Evolutionary conservation across 2,888 invertebrate genomes (phyloP).

Genomic region (Eilema caniola): DNA sequence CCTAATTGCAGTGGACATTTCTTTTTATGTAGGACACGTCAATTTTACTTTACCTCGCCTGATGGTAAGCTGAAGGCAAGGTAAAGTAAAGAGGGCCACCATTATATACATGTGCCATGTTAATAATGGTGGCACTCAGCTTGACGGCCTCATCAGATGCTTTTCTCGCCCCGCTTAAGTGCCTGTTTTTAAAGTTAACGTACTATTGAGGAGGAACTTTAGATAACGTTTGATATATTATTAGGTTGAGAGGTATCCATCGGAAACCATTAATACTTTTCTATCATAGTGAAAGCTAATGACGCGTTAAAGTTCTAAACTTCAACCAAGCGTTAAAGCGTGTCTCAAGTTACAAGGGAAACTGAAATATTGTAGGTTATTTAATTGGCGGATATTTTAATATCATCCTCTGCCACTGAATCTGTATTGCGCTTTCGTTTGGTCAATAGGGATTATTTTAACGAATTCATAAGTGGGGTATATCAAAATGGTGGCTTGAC

Average conservation of each 20-base stretch:
- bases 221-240: constrained; percentile 36
- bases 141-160: too few species aligned
- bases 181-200: not conserved
- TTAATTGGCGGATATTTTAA: not conserved
- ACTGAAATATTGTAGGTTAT: not conserved
- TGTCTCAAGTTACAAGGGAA: constrained; percentile 44
- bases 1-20: not conserved
- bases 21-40: too few species aligned
- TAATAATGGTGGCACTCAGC: too few species aligned
- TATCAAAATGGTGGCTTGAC: not conserved
- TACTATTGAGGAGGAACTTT: constrained; percentile 3
- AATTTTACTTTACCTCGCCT: too few species aligned
- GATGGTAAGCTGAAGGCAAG: too few species aligned
- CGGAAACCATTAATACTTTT: constrained; percentile 62
- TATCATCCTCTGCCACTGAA: not conserved
- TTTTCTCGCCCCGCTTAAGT: too few species aligned
- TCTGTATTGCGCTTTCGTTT: not conserved
- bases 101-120: too few species aligned
- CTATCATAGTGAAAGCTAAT: constrained; percentile 71
- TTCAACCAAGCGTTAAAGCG: constrained; percentile 63
- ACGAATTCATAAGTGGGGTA: not conserved
- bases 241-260: constrained; percentile 42
- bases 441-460: too few species aligned
- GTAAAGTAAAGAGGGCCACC: too few species aligned
- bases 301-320: constrained; percentile 76